Evolutionary conservation across 2,113 vertebrate genomes (phyloP).

Genomic region (Machaerirhynchus nigripectus): DNA sequence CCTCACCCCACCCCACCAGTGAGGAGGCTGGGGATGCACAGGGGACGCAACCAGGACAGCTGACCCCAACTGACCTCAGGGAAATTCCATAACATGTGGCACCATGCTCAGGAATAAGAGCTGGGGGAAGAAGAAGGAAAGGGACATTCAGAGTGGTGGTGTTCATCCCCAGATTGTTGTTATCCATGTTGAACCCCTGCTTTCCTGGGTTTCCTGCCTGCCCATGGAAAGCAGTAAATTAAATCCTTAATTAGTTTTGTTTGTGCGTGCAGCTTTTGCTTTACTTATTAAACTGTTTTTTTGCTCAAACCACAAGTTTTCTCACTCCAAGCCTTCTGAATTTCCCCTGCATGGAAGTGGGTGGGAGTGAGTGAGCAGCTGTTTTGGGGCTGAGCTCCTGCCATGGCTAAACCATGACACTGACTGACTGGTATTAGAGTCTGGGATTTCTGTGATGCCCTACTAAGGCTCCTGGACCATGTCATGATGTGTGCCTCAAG

Average conservation of each 20-base stretch:
- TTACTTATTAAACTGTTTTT: neutral
- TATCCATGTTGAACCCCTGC: accelerated
- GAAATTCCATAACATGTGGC: neutral
- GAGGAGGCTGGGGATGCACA: accelerated
- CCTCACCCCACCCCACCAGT: accelerated
- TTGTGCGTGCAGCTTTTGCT: neutral
- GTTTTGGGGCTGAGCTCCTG: neutral
- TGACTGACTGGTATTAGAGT: neutral
- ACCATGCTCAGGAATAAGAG: neutral
- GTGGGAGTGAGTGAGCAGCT: accelerated
- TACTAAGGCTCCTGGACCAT: neutral
- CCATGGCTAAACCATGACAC: accelerated
- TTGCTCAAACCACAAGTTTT: neutral
- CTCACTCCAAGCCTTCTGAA: neutral
- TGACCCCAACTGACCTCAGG: neutral
- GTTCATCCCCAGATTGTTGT: neutral
- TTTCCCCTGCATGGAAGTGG: accelerated
- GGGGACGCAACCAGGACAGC: neutral
- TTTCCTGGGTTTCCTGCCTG: neutral
- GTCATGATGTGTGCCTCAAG: neutral
- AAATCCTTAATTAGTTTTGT: neutral
- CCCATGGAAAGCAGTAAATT: accelerated
- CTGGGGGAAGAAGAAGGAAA: neutral
- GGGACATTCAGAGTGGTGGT: neutral
- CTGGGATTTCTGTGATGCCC: neutral